These are phyloP conservation scores for Eueides isabella DNA, from an alignment of 1,140 invertebrate species.

Conservation along the genomic window DNA sequence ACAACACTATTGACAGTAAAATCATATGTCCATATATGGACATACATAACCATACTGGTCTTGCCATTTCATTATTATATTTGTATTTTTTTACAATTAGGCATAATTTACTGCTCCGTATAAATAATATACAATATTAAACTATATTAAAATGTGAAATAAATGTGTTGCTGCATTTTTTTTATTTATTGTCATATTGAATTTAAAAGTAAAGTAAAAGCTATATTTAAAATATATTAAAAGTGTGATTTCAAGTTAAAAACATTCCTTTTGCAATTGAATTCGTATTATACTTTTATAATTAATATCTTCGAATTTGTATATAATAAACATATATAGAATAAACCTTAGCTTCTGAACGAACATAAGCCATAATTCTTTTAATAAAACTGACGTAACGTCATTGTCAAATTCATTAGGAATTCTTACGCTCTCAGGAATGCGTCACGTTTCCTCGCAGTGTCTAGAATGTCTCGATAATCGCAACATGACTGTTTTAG, in stretches of 20 bases:
- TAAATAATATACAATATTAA: too few relatives aligned
- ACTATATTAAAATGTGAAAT: not conserved
- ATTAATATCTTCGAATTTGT: too few relatives aligned
- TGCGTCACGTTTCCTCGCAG: constrained; percentile 34
- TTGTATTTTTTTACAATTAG: too few relatives aligned
- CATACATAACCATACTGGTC: constrained; percentile 9
- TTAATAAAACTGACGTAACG: constrained; percentile 5
- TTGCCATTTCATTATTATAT: constrained; percentile 14
- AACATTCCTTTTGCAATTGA: too few relatives aligned
- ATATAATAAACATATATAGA: too few relatives aligned
- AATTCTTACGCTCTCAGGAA: constrained; percentile 26
- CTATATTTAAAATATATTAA: too few relatives aligned
- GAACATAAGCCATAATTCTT: not conserved
- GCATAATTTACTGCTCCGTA: too few relatives aligned
- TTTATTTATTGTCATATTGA: too few relatives aligned
- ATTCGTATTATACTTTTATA: too few relatives aligned
- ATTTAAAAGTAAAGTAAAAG: too few relatives aligned
- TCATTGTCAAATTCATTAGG: constrained; percentile 36
- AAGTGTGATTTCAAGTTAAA: too few relatives aligned
- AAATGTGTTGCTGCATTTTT: too few relatives aligned
- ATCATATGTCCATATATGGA: constrained; percentile 37
- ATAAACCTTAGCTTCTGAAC: not conserved
- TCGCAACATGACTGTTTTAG: constrained; percentile 40
- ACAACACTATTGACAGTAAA: constrained; percentile 34
- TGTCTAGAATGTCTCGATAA: constrained; percentile 51